phyloP scores from a whole-genome alignment of 2,888 invertebrate genomes.

The Himalopsyche kuldschensis region DNA sequence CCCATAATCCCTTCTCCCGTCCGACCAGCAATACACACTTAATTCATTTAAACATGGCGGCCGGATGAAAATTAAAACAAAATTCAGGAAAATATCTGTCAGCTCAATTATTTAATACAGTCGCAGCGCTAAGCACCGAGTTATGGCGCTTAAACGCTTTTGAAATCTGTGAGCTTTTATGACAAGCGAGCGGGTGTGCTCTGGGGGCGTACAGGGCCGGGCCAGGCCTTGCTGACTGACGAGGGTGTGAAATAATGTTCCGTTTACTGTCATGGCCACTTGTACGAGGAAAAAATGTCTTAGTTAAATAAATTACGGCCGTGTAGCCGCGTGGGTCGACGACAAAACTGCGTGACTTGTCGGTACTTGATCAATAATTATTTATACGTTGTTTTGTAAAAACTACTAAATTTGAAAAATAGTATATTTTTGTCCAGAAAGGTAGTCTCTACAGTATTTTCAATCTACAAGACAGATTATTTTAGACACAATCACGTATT shows the following conservation, averaged over 20 bases:
- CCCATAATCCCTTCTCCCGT: background rate
- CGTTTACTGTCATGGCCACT: conserved; percentile 16
- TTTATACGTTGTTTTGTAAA: too few species aligned
- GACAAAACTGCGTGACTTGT: background rate
- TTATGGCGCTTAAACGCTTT: background rate
- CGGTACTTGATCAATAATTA: background rate
- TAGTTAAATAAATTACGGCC: conserved; percentile 6
- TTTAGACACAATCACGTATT: too few species aligned
- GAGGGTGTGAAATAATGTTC: conserved; percentile 22
- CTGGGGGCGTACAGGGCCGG: background rate
- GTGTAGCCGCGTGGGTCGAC: conserved; percentile 36
- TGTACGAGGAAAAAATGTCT: conserved; percentile 16
- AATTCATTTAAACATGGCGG: background rate
- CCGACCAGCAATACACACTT: background rate
- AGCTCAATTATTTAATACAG: background rate
- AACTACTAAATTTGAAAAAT: too few species aligned
- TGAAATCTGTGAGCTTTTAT: conserved; percentile 15
- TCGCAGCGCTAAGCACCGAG: background rate
- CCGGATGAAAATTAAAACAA: background rate
- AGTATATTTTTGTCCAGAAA: too few species aligned
- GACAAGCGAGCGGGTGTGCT: background rate
- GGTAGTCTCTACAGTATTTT: too few species aligned
- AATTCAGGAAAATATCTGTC: background rate
- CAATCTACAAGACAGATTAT: too few species aligned
- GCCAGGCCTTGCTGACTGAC: background rate